Evolutionary conservation across 2,797 vertebrate species (phyloP), one percentile per base, ranked within the genome.

Genomic region (Margarornis squamiger): DNA sequence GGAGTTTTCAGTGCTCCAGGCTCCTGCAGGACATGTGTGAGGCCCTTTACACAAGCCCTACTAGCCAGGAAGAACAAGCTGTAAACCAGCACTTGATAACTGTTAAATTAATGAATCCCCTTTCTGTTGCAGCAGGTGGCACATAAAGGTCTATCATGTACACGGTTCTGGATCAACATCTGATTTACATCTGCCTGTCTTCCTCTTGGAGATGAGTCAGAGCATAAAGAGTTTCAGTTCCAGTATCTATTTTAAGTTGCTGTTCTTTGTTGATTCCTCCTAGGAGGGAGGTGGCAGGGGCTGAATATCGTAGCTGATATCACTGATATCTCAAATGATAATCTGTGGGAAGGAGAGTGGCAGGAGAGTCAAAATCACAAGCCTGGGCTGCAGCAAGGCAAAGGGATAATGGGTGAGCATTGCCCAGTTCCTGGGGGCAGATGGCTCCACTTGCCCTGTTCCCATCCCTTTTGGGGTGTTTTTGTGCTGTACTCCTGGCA

Each of bases 181-280:
- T 21, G 52, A 39, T 74, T 85, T 67, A 6, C 39, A 12, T 75
- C 18, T 7, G 11, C 51, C 19, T 10, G 19, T 13, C 38, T 92
- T 91, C 94, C 76, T 88, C 46, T 6, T 41, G 61, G 34, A 45
- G 52, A 1, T 90, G 92, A 94, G 12, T 83, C 81, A 81, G 39
- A 85, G 55, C 46, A 39, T 9, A 3, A 23, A 10, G 34, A 78
- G 86, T 88, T 90, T 90, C 91, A 79, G 67, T 18, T 48, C 48
- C 59, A 46, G 55, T 41, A 10, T 54, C 36, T 84, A 8, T 73
- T 81, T 58, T 54, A 67, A 66, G 58, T 22, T 78, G 55, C 41
- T 70, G 0, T 21, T 27, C 4, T 0, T 21, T 39, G 48, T 24
- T 84, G 36, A 15, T 67, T 54, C 63, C 34, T 76, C 45, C n/a